Base-by-base conservation (phyloP, 2,113 vertebrate species). In the Microtus richardsoni region DNA sequence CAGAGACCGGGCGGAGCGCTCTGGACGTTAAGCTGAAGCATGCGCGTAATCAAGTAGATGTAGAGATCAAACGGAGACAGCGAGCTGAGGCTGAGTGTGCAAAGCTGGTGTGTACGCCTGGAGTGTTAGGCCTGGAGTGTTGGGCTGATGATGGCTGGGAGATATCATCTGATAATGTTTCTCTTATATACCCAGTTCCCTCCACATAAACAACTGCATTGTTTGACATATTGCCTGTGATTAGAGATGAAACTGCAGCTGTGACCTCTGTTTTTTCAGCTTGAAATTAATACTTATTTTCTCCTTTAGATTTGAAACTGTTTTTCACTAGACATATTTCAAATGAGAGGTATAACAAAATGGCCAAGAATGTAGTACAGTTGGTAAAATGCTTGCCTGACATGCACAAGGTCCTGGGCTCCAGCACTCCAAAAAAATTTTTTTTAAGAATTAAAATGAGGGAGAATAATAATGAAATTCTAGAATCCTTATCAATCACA, bases 1-100 rank as follows among this genome's bases (percentile, higher is more conserved):
- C 98, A 0, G 99, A 99, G 96, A 99, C 99, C 0, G 99, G 99
- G 83, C 98, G 99, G 2, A 99, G 99, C 3, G 98, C 99, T 7
- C 88, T 99, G 98, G 99, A 99, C 73, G 99, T 99, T 93, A 99
- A 99, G 97, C 98, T 99, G 93, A 99, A 99, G 97, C 99, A 99
- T 0, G 99, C 99, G 36, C 99, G 99, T 39, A 99, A 99, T 97
- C 99, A 99, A 96, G 99, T 99, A 85, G 99, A 99, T 0, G 99
- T 99, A 85, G 99, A 99, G 98, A 99, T 99, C 97, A 99, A 99
- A 86, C 98, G 99, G 54, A 98, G 99, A 82, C 99, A 99, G 60
- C 99, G 99, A 93, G 99, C 99, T 2, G 99, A 99, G 96, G 98
- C 98, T 0, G 99, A 99, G 47, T 99, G 99, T 21, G 99, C 99